Evolutionary conservation across 64 coral and sea anemone species (phyloP), one percentile per base, ranked within the genome.

Genomic region (Dendronephthya gigantea): DNA sequence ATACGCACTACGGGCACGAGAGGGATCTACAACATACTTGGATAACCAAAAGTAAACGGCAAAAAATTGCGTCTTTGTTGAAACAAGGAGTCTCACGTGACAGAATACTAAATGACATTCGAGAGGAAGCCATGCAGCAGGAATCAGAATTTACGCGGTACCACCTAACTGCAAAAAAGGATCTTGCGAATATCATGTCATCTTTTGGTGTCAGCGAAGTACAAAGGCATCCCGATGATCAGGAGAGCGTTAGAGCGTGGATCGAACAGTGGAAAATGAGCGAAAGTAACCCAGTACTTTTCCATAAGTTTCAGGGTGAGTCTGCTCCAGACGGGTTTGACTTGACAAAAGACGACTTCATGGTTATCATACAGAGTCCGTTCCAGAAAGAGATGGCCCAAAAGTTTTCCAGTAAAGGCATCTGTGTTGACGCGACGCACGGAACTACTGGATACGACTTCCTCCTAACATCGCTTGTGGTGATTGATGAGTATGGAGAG

Each of bases 361-460:
- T 85, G 9, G 84, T 93, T 27, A 37, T 88, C 2, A 33, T 90
- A 23, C 88, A 90, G 48, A 90, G 31, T 33, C 85, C 85, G 13
- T 88, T 84, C 41, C 92, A 93, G 83, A 93, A 87, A 45, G 29
- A 25, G 2, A 93, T 93, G 88, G 47, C 56, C 22, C 59, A 81
- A 68, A 79, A 90, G 35, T 88, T 93, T 69, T 84, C 34, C 19
- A 16, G 35, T 8, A 90, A 90, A 66, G 48, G 84, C 51, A 49
- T 90, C 31, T 86, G 83, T 23, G 56, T 56, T 85, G 88, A 90
- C 74, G 40, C 58, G 10, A 90, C 92, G 12, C 88, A 93, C 82
- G 92, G 85, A 10, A 92, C 91, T 50, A 92, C 70, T 36, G 91
- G 87, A 27, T 92, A 92, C 37, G 87, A 84, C 40, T 92, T 92